These are phyloP conservation scores for Sylvilagus bachmani DNA, from an alignment of 2,113 vertebrate species.

Conservation along the genomic window DNA sequence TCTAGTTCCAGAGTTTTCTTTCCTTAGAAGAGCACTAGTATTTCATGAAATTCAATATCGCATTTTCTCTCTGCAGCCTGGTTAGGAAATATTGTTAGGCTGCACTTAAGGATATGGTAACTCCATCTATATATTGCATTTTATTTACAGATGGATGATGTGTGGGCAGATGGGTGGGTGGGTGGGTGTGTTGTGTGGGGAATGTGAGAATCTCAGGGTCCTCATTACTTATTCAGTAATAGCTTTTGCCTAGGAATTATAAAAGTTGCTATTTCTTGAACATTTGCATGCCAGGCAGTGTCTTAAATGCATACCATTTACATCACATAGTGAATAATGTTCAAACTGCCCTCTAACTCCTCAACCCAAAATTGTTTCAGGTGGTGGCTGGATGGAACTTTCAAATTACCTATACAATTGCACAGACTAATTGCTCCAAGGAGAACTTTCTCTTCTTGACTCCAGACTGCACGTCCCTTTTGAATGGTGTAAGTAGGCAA, in stretches of 20 bases:
- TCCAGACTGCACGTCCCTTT: constrained; percentile 86
- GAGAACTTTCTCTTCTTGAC: constrained; percentile 87
- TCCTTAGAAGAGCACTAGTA: neutral
- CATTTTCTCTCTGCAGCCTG: neutral
- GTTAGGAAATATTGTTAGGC: neutral
- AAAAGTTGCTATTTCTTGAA: neutral
- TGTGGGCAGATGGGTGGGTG: neutral
- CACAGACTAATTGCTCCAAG: constrained; percentile 93
- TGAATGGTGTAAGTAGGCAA: constrained; percentile 87
- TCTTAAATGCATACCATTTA: neutral
- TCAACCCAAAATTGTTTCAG: constrained; percentile 85
- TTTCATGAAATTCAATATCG: neutral
- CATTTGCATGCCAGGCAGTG: neutral
- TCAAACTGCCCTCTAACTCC: constrained; percentile 62
- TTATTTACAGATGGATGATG: neutral
- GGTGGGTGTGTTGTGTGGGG: neutral
- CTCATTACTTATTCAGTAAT: constrained; percentile 11
- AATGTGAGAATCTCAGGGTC: neutral
- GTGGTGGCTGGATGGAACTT: constrained; percentile 92
- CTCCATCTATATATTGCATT: neutral
- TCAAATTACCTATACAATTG: constrained; percentile 88
- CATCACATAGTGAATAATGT: neutral
- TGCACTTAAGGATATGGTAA: neutral
- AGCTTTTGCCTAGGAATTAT: neutral
- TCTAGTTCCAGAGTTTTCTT: neutral